Evolutionary conservation across 2,113 vertebrate genomes (phyloP), one percentile per base, ranked within the genome.

Genomic region (Ctenodactylus gundi): DNA sequence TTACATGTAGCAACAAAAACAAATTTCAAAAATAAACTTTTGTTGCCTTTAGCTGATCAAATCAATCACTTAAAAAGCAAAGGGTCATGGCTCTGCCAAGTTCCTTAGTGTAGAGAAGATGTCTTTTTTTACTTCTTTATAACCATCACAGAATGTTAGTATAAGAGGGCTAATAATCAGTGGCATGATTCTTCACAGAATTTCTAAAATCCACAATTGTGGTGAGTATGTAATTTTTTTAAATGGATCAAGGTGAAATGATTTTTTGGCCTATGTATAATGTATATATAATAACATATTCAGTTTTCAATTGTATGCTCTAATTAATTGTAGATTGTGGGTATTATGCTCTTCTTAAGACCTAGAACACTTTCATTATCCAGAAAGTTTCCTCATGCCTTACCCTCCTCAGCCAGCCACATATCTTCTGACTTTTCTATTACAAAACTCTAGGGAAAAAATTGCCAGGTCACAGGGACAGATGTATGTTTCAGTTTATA

Each of bases 51-150:
- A 55, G 49, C 5, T 85, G n/a, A 94, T 85, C 29, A 87, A 62
- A 53, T 94, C 68, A 90, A 44, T 89, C 34, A 73, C 70, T 85
- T 89, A n/a, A 85, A 95, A 96, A 94, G 64, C 41, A 65, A 81
- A 68, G 21, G 53, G 31, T 67, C 55, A 41, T 12, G 10, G 49
- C 51, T 73, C 27, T 75, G 17, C 41, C 84, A 94, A 68, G 23
- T 86, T 70, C 89, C 29, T 91, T 75, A 7, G 15, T 46, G 92
- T 84, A 95, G 46, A 93, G 44, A 64, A 93, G n/a, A n/a, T n/a
- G 46, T 90, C 57, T 53, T 65, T 41, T 85, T 88, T 78, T 80
- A 18, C 57, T 29, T 92, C 8, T 12, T 84, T 53, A 55, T 90
- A 41, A 41, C 81, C 55, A 46, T 84, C 31, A 53, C 2, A 95